A percentile compares a stretch with the other conserved stretches of the same genome.
These are phyloP conservation scores for Monomorium pharaonis DNA, from an alignment of 1,140 invertebrate species.

Conservation along the genomic window DNA sequence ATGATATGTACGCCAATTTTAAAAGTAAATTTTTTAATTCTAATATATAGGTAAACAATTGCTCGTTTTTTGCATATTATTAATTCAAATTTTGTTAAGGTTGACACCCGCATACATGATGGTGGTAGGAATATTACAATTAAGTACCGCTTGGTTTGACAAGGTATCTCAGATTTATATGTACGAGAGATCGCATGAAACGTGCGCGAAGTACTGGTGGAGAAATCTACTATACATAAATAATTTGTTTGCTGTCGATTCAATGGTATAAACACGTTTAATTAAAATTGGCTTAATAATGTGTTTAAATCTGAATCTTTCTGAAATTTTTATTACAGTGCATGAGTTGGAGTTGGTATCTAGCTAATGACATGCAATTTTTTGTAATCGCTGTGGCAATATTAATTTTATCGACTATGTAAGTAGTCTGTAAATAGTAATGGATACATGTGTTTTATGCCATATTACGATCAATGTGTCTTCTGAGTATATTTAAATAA, in stretches of 20 bases:
- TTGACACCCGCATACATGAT: slow-evolving; percentile 85
- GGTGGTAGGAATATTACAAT: slow-evolving; percentile 83
- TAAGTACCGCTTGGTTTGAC: slow-evolving; percentile 84
- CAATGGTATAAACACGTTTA: no score
- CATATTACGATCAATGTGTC: background rate
- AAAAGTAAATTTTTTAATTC: no score
- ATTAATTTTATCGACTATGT: background rate
- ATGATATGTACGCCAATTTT: no score
- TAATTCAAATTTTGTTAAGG: slow-evolving; percentile 71
- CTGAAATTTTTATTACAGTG: background rate
- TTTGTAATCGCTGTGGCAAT: background rate
- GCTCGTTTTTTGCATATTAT: no score
- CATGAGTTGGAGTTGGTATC: background rate
- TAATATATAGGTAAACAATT: no score
- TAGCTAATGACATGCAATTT: background rate
- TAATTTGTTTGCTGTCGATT: no score
- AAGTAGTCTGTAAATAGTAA: background rate
- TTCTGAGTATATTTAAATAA: no score
- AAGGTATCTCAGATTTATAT: slow-evolving; percentile 84
- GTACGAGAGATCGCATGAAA: background rate
- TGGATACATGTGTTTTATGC: no score
- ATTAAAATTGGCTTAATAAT: no score
- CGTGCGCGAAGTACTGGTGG: background rate
- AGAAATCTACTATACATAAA: background rate
- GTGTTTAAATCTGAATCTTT: background rate